Evolutionary conservation across 1,140 invertebrate species (phyloP), one percentile per base, ranked within the genome.

Genomic region (Phymastichus coffea): DNA sequence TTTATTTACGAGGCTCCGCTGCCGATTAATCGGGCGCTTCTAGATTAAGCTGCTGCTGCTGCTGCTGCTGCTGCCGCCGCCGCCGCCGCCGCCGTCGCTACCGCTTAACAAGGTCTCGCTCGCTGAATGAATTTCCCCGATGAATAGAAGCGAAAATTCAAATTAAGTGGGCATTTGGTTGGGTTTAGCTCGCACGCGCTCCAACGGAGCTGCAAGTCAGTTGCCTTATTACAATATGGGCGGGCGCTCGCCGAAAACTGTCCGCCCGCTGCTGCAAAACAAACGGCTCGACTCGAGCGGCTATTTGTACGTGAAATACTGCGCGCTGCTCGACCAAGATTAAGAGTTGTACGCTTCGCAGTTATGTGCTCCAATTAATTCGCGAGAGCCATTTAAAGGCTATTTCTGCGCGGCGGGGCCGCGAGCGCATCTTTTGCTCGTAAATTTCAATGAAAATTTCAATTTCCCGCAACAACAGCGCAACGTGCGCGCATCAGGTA

Each of bases 41-140:
- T n/a, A n/a, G n/a, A n/a, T n/a, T n/a, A n/a, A n/a, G n/a, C n/a
- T n/a, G n/a, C n/a, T n/a, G n/a, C n/a, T n/a, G n/a, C n/a, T n/a
- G n/a, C n/a, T n/a, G n/a, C n/a, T n/a, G n/a, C n/a, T n/a, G n/a
- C n/a, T n/a, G n/a, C n/a, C n/a, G n/a, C n/a, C n/a, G n/a, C n/a
- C n/a, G n/a, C n/a, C n/a, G n/a, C n/a, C n/a, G n/a, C n/a, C n/a
- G n/a, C n/a, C n/a, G n/a, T n/a, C n/a, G n/a, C n/a, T n/a, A n/a
- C n/a, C n/a, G n/a, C n/a, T n/a, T n/a, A n/a, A n/a, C n/a, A n/a
- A n/a, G n/a, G n/a, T n/a, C n/a, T n/a, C n/a, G n/a, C n/a, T n/a
- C n/a, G n/a, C 69, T 63, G 59, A 67, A 53, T 56, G 56, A 46
- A 63, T 67, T 64, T 56, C 58, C 35, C 48, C 69, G 65, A 70